Base-by-base conservation (phyloP, 2,888 invertebrate genomes). In the Drosophila koepferae region DNA sequence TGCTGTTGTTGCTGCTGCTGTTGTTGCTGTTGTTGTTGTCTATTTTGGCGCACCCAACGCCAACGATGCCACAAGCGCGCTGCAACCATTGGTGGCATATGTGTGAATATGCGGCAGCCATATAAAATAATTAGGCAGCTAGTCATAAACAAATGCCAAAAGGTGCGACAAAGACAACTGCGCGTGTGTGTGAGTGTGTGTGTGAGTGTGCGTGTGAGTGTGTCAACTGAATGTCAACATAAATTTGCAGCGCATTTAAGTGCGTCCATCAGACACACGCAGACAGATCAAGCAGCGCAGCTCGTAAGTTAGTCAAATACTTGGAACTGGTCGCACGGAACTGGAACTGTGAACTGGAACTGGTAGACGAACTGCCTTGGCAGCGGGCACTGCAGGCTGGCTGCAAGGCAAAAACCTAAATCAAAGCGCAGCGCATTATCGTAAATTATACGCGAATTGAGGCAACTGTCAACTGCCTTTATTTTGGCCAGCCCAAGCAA, bases 81-180 rank as follows among this genome's bases (percentile, higher is more conserved):
- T 70, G 74, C 66, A 55, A 65, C 64, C 51, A 63, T 63, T 63
- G 51, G 77, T 74, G 51, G 77, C 77, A 74, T 63, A 74, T 63
- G 59, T 80, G 64, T 72, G 64, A 58, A 67, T 63, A 53, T 75
- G 65, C 44, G 65, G 60, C 74, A 81, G 85, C 66, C 82, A 80
- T 73, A 88, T 80, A 75, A 86, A 81, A 89, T 89, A 84, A 87
- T 89, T 85, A 86, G 86, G 70, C 86, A 86, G 87, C 69, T 36
- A 69, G 69, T 79, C 75, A 75, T 63, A 74, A 72, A 72, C 18
- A 77, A 74, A 76, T 71, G 71, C 59, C 77, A 34, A 72, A 73
- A 71, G 82, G 62, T 65, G 81, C 72, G 38, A 43, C 46, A 28
- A 41, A 43, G 34, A 16, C 38, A 7, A 40, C 16, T 14, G 20